phyloP scores from a whole-genome alignment of 23 tunicate genomes.

The Trididemnum clinides region DNA sequence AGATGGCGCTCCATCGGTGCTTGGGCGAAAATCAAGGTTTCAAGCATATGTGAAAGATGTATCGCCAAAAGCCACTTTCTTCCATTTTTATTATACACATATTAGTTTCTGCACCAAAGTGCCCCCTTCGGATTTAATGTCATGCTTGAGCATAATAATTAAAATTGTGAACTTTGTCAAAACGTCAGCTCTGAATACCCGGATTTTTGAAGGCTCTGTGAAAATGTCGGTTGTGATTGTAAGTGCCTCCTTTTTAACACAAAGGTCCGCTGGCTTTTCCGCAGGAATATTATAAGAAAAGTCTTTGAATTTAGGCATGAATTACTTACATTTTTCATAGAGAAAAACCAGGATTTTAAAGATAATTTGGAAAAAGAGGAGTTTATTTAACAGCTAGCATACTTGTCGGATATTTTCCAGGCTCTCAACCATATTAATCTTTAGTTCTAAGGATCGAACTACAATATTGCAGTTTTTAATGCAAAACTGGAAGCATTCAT shows the following conservation, averaged over 20 bases:
- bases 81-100: slow-evolving; percentile 65
- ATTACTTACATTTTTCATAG: too few relatives aligned
- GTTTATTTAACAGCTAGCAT: slow-evolving; percentile 63
- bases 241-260: slow-evolving; percentile 65
- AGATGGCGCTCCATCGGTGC: slow-evolving; percentile 66
- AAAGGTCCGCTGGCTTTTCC: slow-evolving; percentile 52
- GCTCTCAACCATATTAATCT: slow-evolving; percentile 45
- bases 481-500: slow-evolving; percentile 23
- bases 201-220: slow-evolving; percentile 59
- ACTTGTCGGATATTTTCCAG: slow-evolving; percentile 62
- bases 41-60: slow-evolving; percentile 57
- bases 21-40: too few relatives aligned
- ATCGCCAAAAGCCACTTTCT: slow-evolving; percentile 55
- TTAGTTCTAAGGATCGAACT: slow-evolving; percentile 52
- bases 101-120: slow-evolving; percentile 65
- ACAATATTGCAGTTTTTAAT: slow-evolving; percentile 23
- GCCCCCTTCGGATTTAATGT: slow-evolving; percentile 52
- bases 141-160: slow-evolving; percentile 50
- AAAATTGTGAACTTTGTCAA: slow-evolving; percentile 43
- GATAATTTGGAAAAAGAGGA: slow-evolving; percentile 46
- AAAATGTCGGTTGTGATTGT: slow-evolving; percentile 50
- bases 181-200: slow-evolving; percentile 56
- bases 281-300: slow-evolving; percentile 44
- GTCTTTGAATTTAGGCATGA: slow-evolving; percentile 45
- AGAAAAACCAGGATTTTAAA: slow-evolving; percentile 58